A percentile compares a stretch with the other conserved stretches of the same genome.
phyloP scores from a whole-genome alignment of 2,113 vertebrate genomes.

The Chionomys nivalis region DNA sequence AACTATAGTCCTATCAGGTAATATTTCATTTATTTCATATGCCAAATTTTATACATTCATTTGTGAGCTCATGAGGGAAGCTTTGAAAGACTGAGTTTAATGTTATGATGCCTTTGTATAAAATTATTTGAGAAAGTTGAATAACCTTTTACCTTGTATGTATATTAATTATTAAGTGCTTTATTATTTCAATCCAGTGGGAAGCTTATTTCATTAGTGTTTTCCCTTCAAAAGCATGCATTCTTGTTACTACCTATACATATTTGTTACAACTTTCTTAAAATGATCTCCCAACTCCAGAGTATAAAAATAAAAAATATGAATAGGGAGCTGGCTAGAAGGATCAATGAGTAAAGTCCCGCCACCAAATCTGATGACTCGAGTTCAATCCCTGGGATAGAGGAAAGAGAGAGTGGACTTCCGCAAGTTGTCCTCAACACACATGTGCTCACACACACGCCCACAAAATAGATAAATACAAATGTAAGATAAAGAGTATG shows the following conservation, averaged over 20 bases:
- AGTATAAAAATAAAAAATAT: constrained; percentile 41
- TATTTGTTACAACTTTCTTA: constrained; percentile 12
- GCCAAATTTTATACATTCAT: constrained; percentile 37
- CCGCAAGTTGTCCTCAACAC: not conserved
- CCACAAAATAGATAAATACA: not conserved
- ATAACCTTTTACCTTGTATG: constrained; percentile 31
- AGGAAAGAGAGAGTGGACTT: not conserved
- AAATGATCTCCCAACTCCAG: not conserved
- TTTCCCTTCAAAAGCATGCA: not conserved
- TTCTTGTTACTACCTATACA: not conserved
- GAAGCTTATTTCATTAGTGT: constrained; percentile 50
- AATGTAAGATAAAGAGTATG: not conserved
- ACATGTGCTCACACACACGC: not conserved
- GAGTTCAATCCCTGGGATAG: not conserved
- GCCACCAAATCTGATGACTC: not conserved
- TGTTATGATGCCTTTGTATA: constrained; percentile 30
- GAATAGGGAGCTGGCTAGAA: not conserved
- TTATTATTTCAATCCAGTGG: constrained; percentile 40
- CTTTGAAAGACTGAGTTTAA: constrained; percentile 45
- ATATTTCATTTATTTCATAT: constrained; percentile 67
- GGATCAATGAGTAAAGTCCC: too few species aligned
- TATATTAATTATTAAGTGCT: constrained; percentile 12
- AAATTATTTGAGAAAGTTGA: constrained; percentile 65
- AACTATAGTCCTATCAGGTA: constrained; percentile 16
- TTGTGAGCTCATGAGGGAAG: constrained; percentile 27